phyloP scores from a whole-genome alignment of 2,113 vertebrate genomes.

The Acrocephalus kingi region DNA sequence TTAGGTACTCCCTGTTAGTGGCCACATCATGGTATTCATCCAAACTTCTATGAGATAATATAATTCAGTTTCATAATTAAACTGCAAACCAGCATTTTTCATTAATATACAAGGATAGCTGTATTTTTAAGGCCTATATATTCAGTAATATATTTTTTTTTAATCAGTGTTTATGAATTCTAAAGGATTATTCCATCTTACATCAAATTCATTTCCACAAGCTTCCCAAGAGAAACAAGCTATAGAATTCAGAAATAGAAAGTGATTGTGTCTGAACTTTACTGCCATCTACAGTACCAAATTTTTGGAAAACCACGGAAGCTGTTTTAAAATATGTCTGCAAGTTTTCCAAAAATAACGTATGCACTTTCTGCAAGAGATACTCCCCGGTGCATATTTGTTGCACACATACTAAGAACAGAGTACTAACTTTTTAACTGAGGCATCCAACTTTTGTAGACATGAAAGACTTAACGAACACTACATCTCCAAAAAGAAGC shows the following conservation, averaged over 20 bases:
- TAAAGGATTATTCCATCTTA: neutral
- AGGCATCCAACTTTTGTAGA: neutral
- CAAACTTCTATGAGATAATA: neutral
- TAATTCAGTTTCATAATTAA: neutral
- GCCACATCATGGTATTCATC: neutral
- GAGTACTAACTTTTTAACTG: neutral
- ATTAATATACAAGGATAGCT: neutral
- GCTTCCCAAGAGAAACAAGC: neutral
- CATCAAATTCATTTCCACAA: neutral
- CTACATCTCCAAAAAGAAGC: neutral
- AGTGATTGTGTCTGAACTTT: neutral
- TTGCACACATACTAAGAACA: neutral
- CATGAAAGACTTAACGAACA: neutral
- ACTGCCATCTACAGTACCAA: neutral
- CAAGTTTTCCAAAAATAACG: neutral
- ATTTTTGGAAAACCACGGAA: neutral
- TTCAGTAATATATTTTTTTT: neutral
- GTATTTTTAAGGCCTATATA: neutral
- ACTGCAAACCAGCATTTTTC: neutral
- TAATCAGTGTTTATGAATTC: neutral
- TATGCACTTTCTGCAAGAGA: neutral
- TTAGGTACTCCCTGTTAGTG: neutral
- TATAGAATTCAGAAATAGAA: neutral
- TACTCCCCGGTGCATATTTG: too few relatives aligned
- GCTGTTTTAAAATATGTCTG: neutral